Evolutionary conservation across 1,140 invertebrate genomes (phyloP).

Genomic region (Sweltsa coloradensis): DNA sequence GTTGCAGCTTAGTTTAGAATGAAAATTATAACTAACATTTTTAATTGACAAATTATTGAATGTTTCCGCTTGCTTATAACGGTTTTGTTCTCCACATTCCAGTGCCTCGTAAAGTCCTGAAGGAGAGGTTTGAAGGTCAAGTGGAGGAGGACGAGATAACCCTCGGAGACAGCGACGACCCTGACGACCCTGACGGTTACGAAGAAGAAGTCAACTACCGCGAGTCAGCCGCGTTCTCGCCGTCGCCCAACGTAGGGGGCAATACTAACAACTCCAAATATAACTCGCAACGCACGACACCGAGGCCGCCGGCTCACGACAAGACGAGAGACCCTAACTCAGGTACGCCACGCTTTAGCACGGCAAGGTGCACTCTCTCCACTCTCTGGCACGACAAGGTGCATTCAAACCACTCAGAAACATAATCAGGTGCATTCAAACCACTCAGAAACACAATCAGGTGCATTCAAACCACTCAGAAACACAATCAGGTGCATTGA

Average conservation of each 20-base stretch:
- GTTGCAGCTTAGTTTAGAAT: too few relatives aligned
- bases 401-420: too few relatives aligned
- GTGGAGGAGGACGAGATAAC: slow-evolving; percentile 56
- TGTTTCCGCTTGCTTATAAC: too few relatives aligned
- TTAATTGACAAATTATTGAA: too few relatives aligned
- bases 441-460: too few relatives aligned
- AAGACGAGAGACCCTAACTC: neutral
- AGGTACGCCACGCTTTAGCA: too few relatives aligned
- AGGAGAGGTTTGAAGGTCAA: slow-evolving; percentile 59
- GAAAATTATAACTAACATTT: too few relatives aligned
- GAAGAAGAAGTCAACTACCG: slow-evolving; percentile 24
- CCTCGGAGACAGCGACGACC: slow-evolving; percentile 22
- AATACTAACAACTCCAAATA: neutral
- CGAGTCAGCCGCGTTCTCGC: slow-evolving; percentile 32
- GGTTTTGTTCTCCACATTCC: slow-evolving; percentile 26
- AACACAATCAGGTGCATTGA: too few relatives aligned
- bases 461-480: too few relatives aligned
- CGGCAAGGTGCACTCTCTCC: too few relatives aligned
- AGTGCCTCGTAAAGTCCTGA: slow-evolving; percentile 75
- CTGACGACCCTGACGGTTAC: slow-evolving; percentile 35
- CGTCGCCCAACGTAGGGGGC: slow-evolving; percentile 31
- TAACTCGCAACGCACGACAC: neutral
- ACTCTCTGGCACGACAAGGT: too few relatives aligned
- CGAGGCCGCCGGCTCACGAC: neutral
- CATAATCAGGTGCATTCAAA: too few relatives aligned